Evolutionary conservation across 2,113 vertebrate species (phyloP).

Genomic region (Notiomystis cincta): DNA sequence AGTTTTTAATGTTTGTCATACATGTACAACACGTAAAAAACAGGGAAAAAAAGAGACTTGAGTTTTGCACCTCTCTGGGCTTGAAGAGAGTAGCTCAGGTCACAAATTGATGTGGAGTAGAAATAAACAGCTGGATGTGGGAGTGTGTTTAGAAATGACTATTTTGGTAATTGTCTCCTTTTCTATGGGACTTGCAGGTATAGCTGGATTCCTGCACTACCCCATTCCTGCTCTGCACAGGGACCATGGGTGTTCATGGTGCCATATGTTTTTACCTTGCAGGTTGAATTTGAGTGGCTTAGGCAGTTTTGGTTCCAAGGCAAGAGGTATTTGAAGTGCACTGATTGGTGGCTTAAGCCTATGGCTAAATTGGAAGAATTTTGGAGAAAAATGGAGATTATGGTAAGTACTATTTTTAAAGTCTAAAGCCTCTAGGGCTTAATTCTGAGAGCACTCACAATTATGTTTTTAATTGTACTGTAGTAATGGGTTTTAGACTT

Average conservation of each 20-base stretch:
- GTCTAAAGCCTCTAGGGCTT: neutral
- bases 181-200: neutral
- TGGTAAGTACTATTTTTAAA: conserved; percentile 77
- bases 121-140: neutral
- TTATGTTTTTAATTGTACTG: conserved; percentile 20
- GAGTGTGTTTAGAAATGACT: neutral
- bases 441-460: neutral
- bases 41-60: neutral
- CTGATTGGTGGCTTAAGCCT: conserved; percentile 90
- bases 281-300: conserved; percentile 98
- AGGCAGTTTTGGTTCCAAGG: conserved; percentile 98
- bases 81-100: neutral
- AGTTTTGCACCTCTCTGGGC: neutral
- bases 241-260: neutral
- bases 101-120: neutral
- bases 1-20: neutral
- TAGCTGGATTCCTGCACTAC: neutral
- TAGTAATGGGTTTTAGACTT: neutral
- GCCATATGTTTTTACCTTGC: neutral
- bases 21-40: neutral
- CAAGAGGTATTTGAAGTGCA: conserved; percentile 84
- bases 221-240: neutral
- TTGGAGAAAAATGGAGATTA: conserved; percentile 91
- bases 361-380: conserved; percentile 86
- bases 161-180: neutral